These are phyloP conservation scores for Odocoileus virginianus DNA, from an alignment of 2,113 vertebrate genomes.

Conservation along the genomic window DNA sequence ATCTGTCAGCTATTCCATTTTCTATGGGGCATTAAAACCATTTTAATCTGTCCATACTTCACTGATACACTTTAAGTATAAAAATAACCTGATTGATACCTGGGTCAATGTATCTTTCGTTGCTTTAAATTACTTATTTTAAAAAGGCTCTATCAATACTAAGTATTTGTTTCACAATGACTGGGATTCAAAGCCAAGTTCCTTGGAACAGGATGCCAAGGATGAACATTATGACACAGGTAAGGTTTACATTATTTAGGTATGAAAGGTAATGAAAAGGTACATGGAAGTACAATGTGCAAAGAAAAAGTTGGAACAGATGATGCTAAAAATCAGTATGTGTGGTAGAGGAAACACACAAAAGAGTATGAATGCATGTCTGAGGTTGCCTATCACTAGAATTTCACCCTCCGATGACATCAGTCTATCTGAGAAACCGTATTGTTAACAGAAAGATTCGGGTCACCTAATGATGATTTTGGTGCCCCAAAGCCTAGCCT, in stretches of 20 bases:
- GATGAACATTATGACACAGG: not conserved
- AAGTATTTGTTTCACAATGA: slow-evolving; percentile 58
- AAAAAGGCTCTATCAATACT: slow-evolving; percentile 61
- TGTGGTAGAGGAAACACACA: not conserved
- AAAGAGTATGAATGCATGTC: not conserved
- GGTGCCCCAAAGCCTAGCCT: slow-evolving; percentile 64
- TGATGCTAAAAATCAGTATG: not conserved
- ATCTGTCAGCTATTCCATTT: slow-evolving; percentile 63
- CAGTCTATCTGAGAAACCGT: slow-evolving; percentile 69
- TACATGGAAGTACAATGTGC: not conserved
- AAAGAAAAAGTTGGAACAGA: slow-evolving; percentile 34
- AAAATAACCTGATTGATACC: slow-evolving; percentile 75
- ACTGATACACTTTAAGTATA: slow-evolving; percentile 65
- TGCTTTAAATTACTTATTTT: slow-evolving; percentile 66
- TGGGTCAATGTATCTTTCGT: slow-evolving; percentile 65
- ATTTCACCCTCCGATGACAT: slow-evolving; percentile 70
- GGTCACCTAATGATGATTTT: slow-evolving; percentile 62
- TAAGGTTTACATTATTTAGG: slow-evolving; percentile 21
- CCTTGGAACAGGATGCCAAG: slow-evolving; percentile 62
- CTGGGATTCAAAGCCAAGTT: slow-evolving; percentile 52
- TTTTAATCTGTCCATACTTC: slow-evolving; percentile 71
- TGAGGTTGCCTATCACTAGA: slow-evolving; percentile 72
- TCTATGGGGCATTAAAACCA: slow-evolving; percentile 63
- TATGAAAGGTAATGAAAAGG: not conserved
- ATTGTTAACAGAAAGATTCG: slow-evolving; percentile 63